Evolutionary conservation across 2,888 invertebrate genomes (phyloP), one percentile per base, ranked within the genome.

Genomic region (Sphaerolaimus hirsutus): DNA sequence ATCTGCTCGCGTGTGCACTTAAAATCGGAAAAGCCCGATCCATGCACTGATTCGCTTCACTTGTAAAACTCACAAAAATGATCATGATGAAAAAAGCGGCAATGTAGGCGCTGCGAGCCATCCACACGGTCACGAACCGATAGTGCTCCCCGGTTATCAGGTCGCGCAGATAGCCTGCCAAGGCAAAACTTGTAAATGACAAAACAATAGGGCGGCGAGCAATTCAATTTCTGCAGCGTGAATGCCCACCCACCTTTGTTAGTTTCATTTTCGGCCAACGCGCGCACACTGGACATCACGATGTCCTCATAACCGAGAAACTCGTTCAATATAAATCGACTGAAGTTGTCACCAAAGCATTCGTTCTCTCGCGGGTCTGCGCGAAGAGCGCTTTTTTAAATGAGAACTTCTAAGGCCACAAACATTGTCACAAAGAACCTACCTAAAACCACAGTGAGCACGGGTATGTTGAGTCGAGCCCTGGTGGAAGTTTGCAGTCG

Each of bases 91-190:
- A 79, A 62, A 86, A 81, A 1, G 97, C 91, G 12, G 86, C 82
- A 44, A 93, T 73, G 66, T 97, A 97, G 0, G 87, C 84, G 51
- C 80, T 81, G 59, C 86, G 76, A 1, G 87, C 81, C 70, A 87
- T 86, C 79, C 86, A 80, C 78, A 87, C 81, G 55, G 81, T 83
- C 44, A 97, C 89, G 67, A 97, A 97, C 49, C 89, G 78, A 66
- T 87, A 99, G 65, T 93, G 91, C 63, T 93, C 93, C 17, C 93
- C 91, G 17, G 89, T 89, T 47, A 91, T 81, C 42, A 97, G 86
- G 68, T 97, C 93, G 58, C 91, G 58, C 35, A 61, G 45, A 50
- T 56, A 61, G 38, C 61, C 60, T 52, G 51, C n/a, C 26, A 38
- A 14, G 2, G 17, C 17, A 32, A 12, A 32, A 32, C 10, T 12